Evolutionary conservation across 2,113 vertebrate genomes (phyloP).

Genomic region (Calyptommatus sinebrachiatus): DNA sequence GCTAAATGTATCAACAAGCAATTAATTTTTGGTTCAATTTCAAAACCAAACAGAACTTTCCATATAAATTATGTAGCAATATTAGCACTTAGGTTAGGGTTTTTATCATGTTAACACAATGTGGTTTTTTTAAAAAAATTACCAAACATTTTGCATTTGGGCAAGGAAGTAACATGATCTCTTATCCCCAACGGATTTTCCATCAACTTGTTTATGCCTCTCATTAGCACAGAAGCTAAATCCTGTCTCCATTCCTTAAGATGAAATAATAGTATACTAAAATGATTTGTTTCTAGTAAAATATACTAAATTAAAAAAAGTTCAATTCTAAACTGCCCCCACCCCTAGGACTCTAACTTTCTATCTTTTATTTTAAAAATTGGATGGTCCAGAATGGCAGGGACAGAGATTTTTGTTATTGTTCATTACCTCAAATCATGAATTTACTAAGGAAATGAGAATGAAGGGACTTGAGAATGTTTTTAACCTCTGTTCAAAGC

Average conservation of each 20-base stretch:
- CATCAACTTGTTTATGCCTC: slow-evolving; percentile 39
- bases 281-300: no score
- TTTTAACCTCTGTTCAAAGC: no score
- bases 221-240: neutral
- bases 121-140: neutral
- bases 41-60: neutral
- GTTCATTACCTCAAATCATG: no score
- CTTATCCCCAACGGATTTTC: slow-evolving; percentile 7
- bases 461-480: no score
- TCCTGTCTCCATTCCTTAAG: neutral
- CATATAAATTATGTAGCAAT: neutral
- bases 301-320: no score
- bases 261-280: no score
- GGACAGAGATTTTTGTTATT: neutral
- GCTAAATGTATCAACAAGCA: slow-evolving; percentile 43
- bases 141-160: accelerated
- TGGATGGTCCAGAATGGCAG: neutral
- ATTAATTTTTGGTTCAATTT: slow-evolving; percentile 37
- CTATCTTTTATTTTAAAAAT: neutral
- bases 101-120: neutral
- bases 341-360: neutral
- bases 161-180: accelerated
- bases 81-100: neutral
- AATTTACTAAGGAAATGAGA: no score
- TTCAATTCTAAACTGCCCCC: no score